These are phyloP conservation scores for Thysanoteuthis rhombus DNA, from an alignment of 2,888 invertebrate genomes.

Conservation along the genomic window DNA sequence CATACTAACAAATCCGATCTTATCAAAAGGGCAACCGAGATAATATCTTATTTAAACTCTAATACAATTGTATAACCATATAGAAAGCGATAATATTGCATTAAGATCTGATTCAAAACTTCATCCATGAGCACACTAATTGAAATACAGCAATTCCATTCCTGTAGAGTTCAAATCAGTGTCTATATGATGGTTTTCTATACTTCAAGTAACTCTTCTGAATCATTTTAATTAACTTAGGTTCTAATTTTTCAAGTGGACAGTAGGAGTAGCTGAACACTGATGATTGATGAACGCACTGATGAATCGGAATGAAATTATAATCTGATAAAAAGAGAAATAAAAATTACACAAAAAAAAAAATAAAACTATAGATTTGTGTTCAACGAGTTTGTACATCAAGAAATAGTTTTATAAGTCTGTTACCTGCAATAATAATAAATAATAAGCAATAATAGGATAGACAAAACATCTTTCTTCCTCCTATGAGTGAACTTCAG, in stretches of 20 bases:
- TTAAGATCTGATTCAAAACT: neutral
- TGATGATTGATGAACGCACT: neutral
- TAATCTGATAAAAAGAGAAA: neutral
- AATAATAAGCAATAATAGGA: neutral
- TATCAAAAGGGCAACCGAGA: neutral
- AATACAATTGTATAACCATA: too few relatives aligned
- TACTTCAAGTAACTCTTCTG: neutral
- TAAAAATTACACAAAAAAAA: neutral
- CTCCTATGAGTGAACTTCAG: neutral
- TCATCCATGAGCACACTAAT: neutral
- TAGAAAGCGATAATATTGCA: neutral
- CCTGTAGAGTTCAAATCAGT: neutral
- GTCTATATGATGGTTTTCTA: neutral
- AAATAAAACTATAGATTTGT: neutral
- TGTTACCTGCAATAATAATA: conserved; percentile 12
- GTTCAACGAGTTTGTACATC: neutral
- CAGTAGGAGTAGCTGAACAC: neutral
- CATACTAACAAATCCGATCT: neutral
- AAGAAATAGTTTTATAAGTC: neutral
- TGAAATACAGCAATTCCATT: neutral
- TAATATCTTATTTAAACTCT: neutral
- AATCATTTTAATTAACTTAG: neutral
- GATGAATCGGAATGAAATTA: neutral
- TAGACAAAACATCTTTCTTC: neutral
- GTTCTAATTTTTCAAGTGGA: neutral